Base-by-base conservation (phyloP, 2,888 invertebrate species). In the Trypoxylon attenuatum region DNA sequence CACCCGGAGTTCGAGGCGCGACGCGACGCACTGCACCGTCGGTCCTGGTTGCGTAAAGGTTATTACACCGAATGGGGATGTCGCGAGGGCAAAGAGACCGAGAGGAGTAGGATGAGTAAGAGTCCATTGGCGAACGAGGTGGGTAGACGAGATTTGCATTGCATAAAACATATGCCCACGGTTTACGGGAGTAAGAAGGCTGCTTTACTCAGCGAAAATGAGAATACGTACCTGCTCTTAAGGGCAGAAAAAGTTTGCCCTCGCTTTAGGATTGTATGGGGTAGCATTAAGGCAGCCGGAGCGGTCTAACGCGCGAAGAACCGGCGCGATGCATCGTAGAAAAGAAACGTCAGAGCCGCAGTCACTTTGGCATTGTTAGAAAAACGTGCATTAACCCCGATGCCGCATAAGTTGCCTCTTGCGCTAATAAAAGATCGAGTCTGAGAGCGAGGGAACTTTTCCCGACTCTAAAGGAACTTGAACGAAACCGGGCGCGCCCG, bases 141-240 rank as follows among this genome's bases (percentile, higher is more conserved):
- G 51, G n/a, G n/a, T 47, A 61, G 58, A 52, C 59, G 61, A 77
- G 80, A 81, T 81, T 82, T 81, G 76, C 79, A 76, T 80, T 79
- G 79, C 74, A 78, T 78, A 79, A 82, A 82, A 78, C 80, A 78
- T 78, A 78, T 78, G 79, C 68, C 71, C 61, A 58, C 47, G 66
- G 70, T 27, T 47, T 45, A 25, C 27, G 57, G 45, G 27, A 73
- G 56, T 59, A 55, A 67, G 64, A 63, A 76, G 61, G 64, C 29
- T 47, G 77, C 73, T 70, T n/a, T 42, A 56, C 55, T 72, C 73
- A 52, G 61, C 62, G 47, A 23, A 43, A 5, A 22, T 45, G 51
- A 29, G 49, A 54, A 71, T 46, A 58, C 53, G 56, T 53, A 8
- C 21, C 6, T 23, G 41, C 27, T 55, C 46, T 52, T 39, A 41